phyloP scores from a whole-genome alignment of 2,113 vertebrate genomes.

The Oriolus oriolus region DNA sequence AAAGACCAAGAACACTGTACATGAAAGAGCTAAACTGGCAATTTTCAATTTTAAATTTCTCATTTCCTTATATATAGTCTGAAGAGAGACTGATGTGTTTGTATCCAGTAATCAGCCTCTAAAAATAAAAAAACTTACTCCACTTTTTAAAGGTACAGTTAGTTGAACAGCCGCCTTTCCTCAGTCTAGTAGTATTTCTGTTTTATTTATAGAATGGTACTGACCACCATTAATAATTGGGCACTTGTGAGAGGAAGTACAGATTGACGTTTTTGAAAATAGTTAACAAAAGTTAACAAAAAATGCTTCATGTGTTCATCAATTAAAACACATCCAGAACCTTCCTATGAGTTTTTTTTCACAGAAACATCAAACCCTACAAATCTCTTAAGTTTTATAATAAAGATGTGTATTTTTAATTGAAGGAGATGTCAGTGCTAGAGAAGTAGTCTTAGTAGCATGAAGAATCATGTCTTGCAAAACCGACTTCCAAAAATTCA shows the following conservation, averaged over 20 bases:
- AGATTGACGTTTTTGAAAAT: neutral
- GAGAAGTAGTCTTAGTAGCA: neutral
- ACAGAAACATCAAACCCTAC: neutral
- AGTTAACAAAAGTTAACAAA: neutral
- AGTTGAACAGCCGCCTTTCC: neutral
- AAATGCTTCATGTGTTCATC: neutral
- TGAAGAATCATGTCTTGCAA: neutral
- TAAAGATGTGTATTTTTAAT: neutral
- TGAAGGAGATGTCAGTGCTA: neutral
- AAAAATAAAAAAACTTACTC: neutral
- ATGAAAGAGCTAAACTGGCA: neutral
- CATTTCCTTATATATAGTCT: neutral
- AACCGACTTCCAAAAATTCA: neutral
- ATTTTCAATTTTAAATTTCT: neutral
- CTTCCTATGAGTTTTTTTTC: neutral
- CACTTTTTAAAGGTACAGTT: accelerated
- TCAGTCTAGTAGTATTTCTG: neutral
- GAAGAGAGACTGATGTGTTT: neutral
- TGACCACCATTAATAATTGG: neutral
- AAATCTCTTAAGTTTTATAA: neutral
- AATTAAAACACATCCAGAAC: neutral
- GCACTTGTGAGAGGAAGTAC: neutral
- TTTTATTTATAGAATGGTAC: neutral
- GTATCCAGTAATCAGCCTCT: neutral
- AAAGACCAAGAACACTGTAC: neutral